Evolutionary conservation across 2,113 vertebrate genomes (phyloP).

Genomic region (Elephas maximus): DNA sequence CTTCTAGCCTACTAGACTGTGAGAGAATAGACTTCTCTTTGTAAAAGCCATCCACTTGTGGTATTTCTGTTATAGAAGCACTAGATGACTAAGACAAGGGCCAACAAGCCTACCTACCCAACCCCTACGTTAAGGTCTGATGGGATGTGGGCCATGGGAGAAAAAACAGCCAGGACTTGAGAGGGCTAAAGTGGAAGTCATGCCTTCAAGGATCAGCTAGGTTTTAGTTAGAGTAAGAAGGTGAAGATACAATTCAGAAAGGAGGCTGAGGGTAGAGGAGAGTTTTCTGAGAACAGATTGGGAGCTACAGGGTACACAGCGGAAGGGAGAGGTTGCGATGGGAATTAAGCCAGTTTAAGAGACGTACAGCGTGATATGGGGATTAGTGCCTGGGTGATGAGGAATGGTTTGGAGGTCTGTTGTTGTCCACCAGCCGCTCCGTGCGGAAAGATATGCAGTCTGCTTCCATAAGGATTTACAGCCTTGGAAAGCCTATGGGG

Average conservation of each 20-base stretch:
- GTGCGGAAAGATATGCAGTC: neutral
- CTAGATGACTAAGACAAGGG: neutral
- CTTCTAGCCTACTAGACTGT: no score
- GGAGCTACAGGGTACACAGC: neutral
- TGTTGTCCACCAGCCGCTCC: no score
- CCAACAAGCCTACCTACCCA: neutral
- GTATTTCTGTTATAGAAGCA: no score
- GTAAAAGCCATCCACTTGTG: no score
- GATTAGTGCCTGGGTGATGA: neutral
- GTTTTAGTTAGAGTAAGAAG: neutral
- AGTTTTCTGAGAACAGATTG: neutral
- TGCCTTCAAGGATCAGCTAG: neutral
- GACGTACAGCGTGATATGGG: neutral
- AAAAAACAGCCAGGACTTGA: neutral
- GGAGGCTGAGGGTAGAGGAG: neutral
- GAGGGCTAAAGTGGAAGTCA: neutral
- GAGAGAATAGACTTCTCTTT: no score
- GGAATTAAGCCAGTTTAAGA: constrained; percentile 33
- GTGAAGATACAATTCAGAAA: neutral
- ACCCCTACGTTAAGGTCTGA: neutral
- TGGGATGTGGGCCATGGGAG: neutral
- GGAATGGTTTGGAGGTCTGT: neutral
- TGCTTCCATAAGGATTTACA: neutral
- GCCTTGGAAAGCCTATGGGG: no score
- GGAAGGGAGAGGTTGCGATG: neutral